Base-by-base conservation (phyloP, 1,140 invertebrate species). In the Pentalonia nigronervosa region DNA sequence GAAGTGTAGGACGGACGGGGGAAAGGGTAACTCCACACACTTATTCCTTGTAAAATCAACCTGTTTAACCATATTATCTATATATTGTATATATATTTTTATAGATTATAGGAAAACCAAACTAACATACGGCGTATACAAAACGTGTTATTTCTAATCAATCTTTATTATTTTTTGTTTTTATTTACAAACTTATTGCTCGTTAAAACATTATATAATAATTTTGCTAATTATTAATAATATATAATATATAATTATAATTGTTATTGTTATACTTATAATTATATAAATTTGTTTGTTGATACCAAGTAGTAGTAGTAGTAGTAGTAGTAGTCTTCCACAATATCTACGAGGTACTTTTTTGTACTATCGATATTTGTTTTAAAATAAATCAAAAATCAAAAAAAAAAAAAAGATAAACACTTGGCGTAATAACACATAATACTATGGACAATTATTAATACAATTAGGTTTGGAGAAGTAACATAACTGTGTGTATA, bases 311-410 rank as follows among this genome's bases (percentile, higher is more conserved):
- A 90, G 89, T 90, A 93, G 41, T 93, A 92, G 60, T 81, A 92
- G 81, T 86, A n/a, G n/a, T n/a, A 86, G 91, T 92, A 83, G 53
- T 91, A 91, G 91, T 93, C 76, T 92, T 93, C 91, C 91, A 83
- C 91, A 67, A 93, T 93, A 41, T 36, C 91, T 93, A 93, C 91
- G 91, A 93, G 91, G 91, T 93, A 93, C 91, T 50, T 84, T 84
- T 93, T 93, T 93, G 91, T 93, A 93, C 91, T 93, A 93, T 93
- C 91, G 91, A 93, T 93, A 93, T 93, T 93, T 93, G 91, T 93
- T 93, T 93, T 48, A 84, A 86, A 36, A 93, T 84, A 93, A 86
- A 86, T 86, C 48, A 93, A 93, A 91, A 91, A 25, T n/a, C n/a
- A 47, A 91, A 76, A 91, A 48, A 91, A n/a, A 81, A 81, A 45